These are phyloP conservation scores for Rhagologus leucostigma DNA, from an alignment of 2,113 vertebrate species.

Conservation along the genomic window DNA sequence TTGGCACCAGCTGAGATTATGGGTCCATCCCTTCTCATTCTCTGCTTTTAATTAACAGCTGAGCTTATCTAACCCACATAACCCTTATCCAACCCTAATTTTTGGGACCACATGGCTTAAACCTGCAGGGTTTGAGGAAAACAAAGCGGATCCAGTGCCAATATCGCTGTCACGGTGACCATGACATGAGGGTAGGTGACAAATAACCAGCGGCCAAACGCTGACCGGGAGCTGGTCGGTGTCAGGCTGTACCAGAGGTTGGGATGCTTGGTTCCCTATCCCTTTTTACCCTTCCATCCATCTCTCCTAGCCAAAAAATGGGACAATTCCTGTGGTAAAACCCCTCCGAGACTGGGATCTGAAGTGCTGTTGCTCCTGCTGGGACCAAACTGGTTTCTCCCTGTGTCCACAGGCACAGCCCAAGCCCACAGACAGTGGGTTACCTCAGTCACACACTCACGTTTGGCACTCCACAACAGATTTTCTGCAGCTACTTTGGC, in stretches of 20 bases:
- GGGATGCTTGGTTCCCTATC: accelerated
- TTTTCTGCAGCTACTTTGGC: background rate
- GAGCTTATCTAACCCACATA: background rate
- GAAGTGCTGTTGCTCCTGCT: background rate
- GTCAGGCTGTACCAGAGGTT: accelerated
- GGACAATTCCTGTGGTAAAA: background rate
- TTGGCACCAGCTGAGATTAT: background rate
- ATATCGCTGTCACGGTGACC: background rate
- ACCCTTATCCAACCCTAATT: background rate
- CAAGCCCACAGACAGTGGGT: accelerated
- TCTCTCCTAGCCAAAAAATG: background rate
- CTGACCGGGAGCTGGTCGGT: accelerated
- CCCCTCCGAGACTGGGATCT: background rate
- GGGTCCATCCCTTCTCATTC: background rate
- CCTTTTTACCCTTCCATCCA: background rate
- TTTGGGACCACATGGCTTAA: background rate
- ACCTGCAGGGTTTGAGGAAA: background rate
- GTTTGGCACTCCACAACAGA: accelerated
- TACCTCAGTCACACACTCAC: background rate
- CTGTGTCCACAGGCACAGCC: background rate
- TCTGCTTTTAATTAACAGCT: background rate
- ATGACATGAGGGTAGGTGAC: background rate
- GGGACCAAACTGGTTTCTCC: background rate
- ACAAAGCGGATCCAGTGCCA: background rate
- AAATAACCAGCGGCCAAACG: background rate